Base-by-base conservation (phyloP, 2,888 invertebrate genomes). In the Gandaritis pyraliata region DNA sequence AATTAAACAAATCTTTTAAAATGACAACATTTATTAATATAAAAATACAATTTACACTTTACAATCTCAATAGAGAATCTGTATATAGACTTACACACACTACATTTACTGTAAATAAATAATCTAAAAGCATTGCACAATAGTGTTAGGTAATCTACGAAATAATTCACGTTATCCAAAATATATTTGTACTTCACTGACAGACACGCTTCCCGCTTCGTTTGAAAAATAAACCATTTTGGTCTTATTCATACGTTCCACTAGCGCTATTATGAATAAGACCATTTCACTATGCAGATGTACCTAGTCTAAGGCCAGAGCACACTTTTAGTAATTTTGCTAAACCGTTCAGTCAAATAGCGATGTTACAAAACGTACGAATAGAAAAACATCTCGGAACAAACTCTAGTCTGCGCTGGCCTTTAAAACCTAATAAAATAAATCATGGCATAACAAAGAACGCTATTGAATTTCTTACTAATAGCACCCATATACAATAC, bases 1-100 rank as follows among this genome's bases (percentile, higher is more conserved):
- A 36, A 38, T 50, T 12, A 30, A 46, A 38, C 12, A 16, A 46
- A 29, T 53, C 48, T 65, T 13, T 13, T 61, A 70, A 73, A 76
- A 80, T 80, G 77, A 76, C 77, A 78, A 81, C 74, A 74, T 83
- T 83, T 86, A 84, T 76, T 33, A 85, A 83, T 84, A 86, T 75
- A 87, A 87, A 89, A 89, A 87, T 85, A 87, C 72, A 81, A 68
- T 80, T 74, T 79, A 85, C 75, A 78, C 78, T 82, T 75, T 83
- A 83, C 79, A 82, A 79, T 85, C 88, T 88, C 90, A 89, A 89
- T 82, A 90, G 89, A 90, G 88, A 87, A 74, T 72, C 76, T 71
- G 72, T 67, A 75, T 67, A 75, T 74, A 76, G 72, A 79, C 80
- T 81, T 86, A 85, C 80, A 62, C 81, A 85, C 67, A 81, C 72